Evolutionary conservation across 1,140 invertebrate genomes (phyloP).

Genomic region (Chymomyza costata): DNA sequence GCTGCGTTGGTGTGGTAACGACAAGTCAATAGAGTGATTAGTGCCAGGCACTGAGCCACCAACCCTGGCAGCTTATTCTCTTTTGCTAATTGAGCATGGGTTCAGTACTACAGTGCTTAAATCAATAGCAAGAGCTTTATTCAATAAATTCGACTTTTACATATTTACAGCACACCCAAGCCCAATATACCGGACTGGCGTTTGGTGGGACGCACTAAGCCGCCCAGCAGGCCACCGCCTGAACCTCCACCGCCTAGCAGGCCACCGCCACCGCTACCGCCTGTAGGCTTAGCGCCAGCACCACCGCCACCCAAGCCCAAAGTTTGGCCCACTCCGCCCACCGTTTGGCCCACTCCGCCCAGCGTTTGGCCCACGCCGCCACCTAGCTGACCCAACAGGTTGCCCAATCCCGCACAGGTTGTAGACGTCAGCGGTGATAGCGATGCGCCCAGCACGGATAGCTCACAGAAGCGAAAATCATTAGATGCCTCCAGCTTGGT

Average conservation of each 20-base stretch:
- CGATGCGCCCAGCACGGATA: slow-evolving; percentile 79
- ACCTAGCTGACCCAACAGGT: slow-evolving; percentile 41
- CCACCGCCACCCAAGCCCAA: slow-evolving; percentile 24
- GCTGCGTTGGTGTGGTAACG: slow-evolving; percentile 16
- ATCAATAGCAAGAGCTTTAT: slow-evolving; percentile 54
- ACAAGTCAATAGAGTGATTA: slow-evolving; percentile 70
- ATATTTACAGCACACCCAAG: slow-evolving; percentile 38
- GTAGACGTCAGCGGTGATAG: slow-evolving; percentile 76
- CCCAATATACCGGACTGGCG: slow-evolving; percentile 18
- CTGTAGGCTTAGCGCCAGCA: slow-evolving; percentile 5
- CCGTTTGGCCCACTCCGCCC: slow-evolving; percentile 26
- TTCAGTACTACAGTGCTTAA: slow-evolving; percentile 65
- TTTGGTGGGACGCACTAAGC: neutral
- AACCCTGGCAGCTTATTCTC: slow-evolving; percentile 18
- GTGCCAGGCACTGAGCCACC: slow-evolving; percentile 39
- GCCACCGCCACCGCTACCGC: slow-evolving; percentile 16
- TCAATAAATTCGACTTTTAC: slow-evolving; percentile 22
- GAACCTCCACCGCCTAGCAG: slow-evolving; percentile 13
- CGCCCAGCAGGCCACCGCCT: slow-evolving; percentile 22
- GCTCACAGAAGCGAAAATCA: slow-evolving; percentile 80
- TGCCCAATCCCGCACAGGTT: slow-evolving; percentile 73
- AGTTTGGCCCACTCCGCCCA: neutral
- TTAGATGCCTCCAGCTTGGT: slow-evolving; percentile 75
- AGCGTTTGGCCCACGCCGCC: slow-evolving; percentile 30
- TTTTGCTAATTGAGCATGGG: slow-evolving; percentile 62